phyloP scores from a whole-genome alignment of 2,113 vertebrate species.

The Tor tambroides region DNA sequence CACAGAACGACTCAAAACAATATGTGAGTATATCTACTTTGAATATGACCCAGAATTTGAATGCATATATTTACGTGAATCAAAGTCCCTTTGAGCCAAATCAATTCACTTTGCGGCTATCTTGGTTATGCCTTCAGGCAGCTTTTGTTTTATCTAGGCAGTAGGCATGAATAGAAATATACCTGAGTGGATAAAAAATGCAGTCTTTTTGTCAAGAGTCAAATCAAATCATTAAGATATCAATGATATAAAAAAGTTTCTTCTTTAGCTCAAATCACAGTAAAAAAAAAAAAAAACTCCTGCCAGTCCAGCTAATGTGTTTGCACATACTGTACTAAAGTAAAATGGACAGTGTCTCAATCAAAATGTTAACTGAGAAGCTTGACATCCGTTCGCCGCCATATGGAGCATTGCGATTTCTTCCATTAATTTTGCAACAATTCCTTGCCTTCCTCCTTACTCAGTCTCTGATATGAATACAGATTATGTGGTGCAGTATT shows the following conservation, averaged over 20 bases:
- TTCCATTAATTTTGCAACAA: not conserved
- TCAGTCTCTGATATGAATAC: not conserved
- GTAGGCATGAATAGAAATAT: not conserved
- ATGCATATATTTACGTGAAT: not conserved
- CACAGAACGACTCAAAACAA: constrained; percentile 90
- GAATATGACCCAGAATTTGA: not conserved
- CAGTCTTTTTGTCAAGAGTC: not conserved
- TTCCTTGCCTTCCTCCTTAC: not conserved
- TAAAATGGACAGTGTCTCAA: not conserved
- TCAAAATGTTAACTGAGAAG: not conserved
- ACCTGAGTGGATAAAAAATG: not conserved
- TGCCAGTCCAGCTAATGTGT: not conserved
- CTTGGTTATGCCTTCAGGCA: constrained; percentile 1
- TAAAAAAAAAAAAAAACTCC: no score
- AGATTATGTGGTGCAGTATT: not conserved
- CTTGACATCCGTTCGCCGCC: not conserved
- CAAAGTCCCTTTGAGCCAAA: not conserved
- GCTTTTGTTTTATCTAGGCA: not conserved
- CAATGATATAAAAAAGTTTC: not conserved
- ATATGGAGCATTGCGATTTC: not conserved
- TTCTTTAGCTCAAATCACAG: not conserved
- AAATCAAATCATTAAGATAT: not conserved
- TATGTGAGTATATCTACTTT: constrained; percentile 87
- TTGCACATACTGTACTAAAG: not conserved
- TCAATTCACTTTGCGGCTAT: not conserved